Evolutionary conservation across 2,113 vertebrate species (phyloP).

Genomic region (Elgaria multicarinata): DNA sequence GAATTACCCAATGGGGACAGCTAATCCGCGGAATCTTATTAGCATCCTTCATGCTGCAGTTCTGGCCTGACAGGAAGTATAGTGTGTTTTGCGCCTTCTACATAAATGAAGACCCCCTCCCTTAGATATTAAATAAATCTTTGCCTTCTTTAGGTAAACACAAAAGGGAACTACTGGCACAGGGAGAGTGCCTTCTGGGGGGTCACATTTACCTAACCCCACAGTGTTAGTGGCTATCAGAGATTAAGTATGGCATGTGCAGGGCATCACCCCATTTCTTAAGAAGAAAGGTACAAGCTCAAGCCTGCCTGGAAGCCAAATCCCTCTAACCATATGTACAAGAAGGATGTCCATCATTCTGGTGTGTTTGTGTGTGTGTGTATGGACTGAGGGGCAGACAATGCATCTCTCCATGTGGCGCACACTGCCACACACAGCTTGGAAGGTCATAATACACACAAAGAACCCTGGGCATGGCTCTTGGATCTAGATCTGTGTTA

Average conservation of each 20-base stretch:
- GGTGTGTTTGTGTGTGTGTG: neutral
- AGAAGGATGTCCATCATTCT: neutral
- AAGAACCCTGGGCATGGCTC: neutral
- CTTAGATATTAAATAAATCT: constrained; percentile 21
- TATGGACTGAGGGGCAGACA: neutral
- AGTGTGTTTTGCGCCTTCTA: neutral
- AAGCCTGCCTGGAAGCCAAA: neutral
- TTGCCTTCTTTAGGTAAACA: neutral
- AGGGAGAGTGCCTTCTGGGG: neutral
- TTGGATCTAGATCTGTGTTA: neutral
- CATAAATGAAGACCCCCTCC: neutral
- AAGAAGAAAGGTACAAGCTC: neutral
- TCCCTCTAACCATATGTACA: neutral
- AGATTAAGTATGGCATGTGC: neutral
- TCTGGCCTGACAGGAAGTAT: neutral
- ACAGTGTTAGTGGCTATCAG: neutral
- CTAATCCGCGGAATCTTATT: constrained; percentile 30
- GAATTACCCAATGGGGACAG: neutral
- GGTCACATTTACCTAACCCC: neutral
- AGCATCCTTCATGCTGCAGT: constrained; percentile 9
- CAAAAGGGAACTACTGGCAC: neutral
- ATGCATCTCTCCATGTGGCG: neutral
- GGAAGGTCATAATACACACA: neutral
- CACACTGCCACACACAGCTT: neutral
- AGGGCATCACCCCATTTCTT: neutral